phyloP scores from a whole-genome alignment of 2,888 invertebrate species.

The Monochamus alternatus region DNA sequence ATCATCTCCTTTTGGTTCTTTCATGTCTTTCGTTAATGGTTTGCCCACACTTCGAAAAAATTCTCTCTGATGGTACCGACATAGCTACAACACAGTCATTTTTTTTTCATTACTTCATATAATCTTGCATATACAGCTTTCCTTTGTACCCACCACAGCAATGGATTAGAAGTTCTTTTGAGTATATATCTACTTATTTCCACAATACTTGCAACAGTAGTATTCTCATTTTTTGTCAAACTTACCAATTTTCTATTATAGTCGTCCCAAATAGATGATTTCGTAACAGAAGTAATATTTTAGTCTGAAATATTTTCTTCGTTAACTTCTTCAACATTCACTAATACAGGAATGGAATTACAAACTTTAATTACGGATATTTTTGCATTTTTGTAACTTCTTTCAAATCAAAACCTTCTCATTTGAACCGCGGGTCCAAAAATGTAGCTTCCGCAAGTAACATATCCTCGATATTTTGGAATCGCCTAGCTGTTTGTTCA shows the following conservation, averaged over 20 bases:
- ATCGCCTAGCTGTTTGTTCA: background rate
- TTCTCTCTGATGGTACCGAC: no score
- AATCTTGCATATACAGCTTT: no score
- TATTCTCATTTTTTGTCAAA: conserved; percentile 5
- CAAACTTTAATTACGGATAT: background rate
- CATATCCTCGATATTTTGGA: conserved; percentile 5
- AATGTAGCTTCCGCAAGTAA: background rate
- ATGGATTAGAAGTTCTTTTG: background rate
- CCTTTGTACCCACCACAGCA: no score
- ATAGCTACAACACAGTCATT: no score
- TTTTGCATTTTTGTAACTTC: background rate
- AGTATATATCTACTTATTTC: conserved; percentile 40
- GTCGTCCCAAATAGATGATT: conserved; percentile 35
- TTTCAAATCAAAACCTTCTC: background rate
- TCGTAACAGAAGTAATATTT: background rate
- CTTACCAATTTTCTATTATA: conserved; percentile 28
- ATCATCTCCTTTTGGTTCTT: background rate
- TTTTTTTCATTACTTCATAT: no score
- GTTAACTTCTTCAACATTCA: background rate
- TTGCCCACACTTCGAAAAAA: no score
- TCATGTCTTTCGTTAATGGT: background rate
- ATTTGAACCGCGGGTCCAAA: background rate
- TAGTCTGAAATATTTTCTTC: background rate
- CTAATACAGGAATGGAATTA: background rate
- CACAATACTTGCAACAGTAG: conserved; percentile 30